These are phyloP conservation scores for Zaprionus ghesquierei DNA, from an alignment of 1,140 invertebrate species.

Conservation along the genomic window DNA sequence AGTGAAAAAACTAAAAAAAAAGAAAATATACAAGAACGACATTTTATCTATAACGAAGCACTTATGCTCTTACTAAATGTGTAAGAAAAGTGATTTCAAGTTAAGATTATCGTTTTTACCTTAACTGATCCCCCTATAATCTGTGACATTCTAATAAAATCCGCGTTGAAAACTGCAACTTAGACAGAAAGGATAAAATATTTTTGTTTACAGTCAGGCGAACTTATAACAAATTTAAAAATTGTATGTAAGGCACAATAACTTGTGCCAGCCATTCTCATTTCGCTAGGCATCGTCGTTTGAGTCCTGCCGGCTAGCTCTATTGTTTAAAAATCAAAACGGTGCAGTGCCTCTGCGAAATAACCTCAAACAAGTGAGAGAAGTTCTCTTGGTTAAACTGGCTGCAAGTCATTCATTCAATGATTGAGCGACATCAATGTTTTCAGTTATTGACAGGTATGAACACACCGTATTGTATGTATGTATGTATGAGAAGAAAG, in stretches of 20 bases:
- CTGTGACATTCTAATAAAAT: neutral
- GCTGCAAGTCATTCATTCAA: constrained; percentile 66
- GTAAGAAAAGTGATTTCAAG: neutral
- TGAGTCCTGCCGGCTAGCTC: constrained; percentile 33
- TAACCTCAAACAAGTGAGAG: constrained; percentile 37
- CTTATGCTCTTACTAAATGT: neutral
- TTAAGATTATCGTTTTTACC: neutral
- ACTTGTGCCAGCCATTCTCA: neutral
- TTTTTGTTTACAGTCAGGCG: neutral
- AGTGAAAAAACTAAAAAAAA: constrained; percentile 28
- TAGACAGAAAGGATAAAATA: neutral
- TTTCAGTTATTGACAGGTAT: constrained; percentile 45
- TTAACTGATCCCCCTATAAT: no score
- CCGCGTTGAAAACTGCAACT: neutral
- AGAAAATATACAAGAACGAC: neutral
- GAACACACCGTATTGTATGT: constrained; percentile 8
- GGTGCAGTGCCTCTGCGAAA: constrained; percentile 47
- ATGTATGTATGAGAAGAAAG: constrained; percentile 45
- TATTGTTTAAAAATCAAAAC: constrained; percentile 65
- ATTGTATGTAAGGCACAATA: neutral
- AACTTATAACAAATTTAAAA: neutral
- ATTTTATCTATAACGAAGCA: neutral
- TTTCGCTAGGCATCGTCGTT: neutral
- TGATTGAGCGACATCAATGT: constrained; percentile 51
- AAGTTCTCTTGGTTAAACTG: constrained; percentile 44